Evolutionary conservation across 2,113 vertebrate genomes (phyloP).

Genomic region (Microcebus jonahi): DNA sequence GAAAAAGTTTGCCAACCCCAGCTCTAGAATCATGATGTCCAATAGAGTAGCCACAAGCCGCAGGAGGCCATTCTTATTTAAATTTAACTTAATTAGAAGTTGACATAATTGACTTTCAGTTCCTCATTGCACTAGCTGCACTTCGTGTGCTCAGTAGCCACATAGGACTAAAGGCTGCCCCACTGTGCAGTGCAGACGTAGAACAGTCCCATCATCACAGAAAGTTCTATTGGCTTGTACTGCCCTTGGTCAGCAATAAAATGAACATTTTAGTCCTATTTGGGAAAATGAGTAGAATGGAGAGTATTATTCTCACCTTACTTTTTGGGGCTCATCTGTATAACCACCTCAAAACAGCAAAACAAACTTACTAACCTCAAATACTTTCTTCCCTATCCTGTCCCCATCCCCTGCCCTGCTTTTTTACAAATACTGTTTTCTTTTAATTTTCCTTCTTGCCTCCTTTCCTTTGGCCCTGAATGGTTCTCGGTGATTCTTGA

Average conservation of each 20-base stretch:
- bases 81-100: background rate
- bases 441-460: background rate
- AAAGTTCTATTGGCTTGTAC: background rate
- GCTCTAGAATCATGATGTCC: background rate
- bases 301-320: background rate
- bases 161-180: too few relatives aligned
- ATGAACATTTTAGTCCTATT: background rate
- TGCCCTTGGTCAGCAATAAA: background rate
- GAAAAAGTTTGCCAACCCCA: background rate
- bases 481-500: background rate
- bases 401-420: background rate
- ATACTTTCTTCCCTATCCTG: background rate
- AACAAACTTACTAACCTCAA: background rate
- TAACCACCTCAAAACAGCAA: background rate
- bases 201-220: background rate
- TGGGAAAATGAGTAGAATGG: background rate
- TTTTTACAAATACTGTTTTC: background rate
- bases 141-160: background rate
- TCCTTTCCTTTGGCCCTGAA: background rate
- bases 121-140: background rate
- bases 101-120: background rate
- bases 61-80: background rate
- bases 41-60: background rate
- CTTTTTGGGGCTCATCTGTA: background rate
- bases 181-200: accelerated